phyloP scores from a whole-genome alignment of 2,888 invertebrate genomes.

The Hylaea fasciaria region DNA sequence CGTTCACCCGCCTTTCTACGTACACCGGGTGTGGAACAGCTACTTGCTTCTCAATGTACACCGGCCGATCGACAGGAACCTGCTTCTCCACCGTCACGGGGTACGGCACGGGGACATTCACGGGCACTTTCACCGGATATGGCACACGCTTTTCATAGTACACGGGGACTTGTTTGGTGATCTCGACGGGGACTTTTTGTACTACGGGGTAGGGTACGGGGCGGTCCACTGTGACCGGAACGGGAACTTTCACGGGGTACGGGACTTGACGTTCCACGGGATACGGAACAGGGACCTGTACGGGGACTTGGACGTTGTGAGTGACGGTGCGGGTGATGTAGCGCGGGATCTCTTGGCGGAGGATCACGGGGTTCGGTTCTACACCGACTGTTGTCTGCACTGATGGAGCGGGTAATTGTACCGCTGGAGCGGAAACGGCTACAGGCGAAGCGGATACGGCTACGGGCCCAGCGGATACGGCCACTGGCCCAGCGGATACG shows the following conservation, averaged over 20 bases:
- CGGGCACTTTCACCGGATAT: conserved; percentile 81
- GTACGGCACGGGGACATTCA: conserved; percentile 84
- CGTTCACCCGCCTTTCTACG: conserved; percentile 83
- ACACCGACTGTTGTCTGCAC: conserved; percentile 73
- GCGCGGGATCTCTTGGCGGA: conserved; percentile 76
- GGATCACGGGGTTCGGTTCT: conserved; percentile 75
- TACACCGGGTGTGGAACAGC: conserved; percentile 82
- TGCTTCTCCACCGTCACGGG: conserved; percentile 85
- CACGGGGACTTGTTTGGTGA: conserved; percentile 78
- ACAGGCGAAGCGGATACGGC: conserved; percentile 37
- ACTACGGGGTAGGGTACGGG: conserved; percentile 82
- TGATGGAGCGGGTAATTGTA: conserved; percentile 52
- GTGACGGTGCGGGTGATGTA: conserved; percentile 78
- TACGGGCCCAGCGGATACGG: conserved; percentile 43
- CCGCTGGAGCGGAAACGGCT: conserved; percentile 44
- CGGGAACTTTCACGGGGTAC: conserved; percentile 80
- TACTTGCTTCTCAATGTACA: conserved; percentile 84
- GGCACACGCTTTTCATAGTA: conserved; percentile 80
- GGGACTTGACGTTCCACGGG: conserved; percentile 79
- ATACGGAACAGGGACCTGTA: conserved; percentile 80
- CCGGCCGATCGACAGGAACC: conserved; percentile 85
- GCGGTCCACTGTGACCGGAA: conserved; percentile 81
- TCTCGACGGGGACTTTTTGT: conserved; percentile 80
- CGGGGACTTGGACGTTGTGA: conserved; percentile 73
- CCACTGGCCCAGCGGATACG: conserved; percentile 39